Conservation (phyloP, 2,113 vertebrate genomes). For the Opisthocomus hoazin region DNA sequence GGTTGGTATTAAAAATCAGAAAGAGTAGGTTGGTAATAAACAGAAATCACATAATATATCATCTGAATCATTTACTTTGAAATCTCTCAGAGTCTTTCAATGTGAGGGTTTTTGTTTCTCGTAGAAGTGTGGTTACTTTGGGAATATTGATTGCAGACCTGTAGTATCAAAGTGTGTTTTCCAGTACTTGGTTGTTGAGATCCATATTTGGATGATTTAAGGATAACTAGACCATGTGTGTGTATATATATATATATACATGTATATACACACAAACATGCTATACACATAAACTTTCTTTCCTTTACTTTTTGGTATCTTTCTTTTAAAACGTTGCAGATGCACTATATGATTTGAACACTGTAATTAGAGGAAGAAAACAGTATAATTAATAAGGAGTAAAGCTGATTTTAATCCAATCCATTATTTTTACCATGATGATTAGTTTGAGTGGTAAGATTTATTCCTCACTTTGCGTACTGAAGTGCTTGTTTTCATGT, state of each 20-base stretch:
- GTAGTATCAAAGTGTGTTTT: background rate
- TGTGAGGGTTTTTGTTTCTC: background rate
- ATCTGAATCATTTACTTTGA: background rate
- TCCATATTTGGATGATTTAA: background rate
- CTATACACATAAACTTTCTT: background rate
- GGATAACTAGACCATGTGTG: background rate
- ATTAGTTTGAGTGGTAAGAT: background rate
- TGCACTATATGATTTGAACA: background rate
- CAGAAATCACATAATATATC: background rate
- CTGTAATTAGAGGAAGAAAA: background rate
- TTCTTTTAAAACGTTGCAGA: background rate
- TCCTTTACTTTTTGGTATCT: background rate
- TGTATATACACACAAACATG: background rate
- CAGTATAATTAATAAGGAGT: background rate
- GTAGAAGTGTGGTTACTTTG: background rate
- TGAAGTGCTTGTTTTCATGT: background rate
- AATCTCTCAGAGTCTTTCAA: background rate
- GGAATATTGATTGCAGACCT: conserved; percentile 24
- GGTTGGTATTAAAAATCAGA: conserved; percentile 32
- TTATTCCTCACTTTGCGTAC: background rate
- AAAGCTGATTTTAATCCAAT: background rate
- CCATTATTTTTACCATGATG: background rate
- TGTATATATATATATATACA: background rate
- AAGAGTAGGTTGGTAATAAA: conserved; percentile 6
- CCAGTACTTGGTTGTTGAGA: background rate